phyloP scores from a whole-genome alignment of 2,113 vertebrate genomes.

The Pangasianodon hypophthalmus region DNA sequence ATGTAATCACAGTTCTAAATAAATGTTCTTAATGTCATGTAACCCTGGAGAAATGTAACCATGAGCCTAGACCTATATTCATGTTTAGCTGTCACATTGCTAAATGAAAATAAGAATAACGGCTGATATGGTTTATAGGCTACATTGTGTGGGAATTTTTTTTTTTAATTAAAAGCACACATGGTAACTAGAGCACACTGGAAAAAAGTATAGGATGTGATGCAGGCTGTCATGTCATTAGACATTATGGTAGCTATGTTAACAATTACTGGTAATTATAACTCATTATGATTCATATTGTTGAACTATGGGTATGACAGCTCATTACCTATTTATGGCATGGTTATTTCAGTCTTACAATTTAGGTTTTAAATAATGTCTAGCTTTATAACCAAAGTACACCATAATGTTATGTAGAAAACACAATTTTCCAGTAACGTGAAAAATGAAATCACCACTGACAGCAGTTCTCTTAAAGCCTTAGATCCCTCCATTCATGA shows the following conservation, averaged over 20 bases:
- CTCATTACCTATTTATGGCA: background rate
- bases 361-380: background rate
- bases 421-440: background rate
- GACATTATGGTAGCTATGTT: background rate
- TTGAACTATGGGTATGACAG: background rate
- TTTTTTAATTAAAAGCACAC: background rate
- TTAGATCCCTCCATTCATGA: background rate
- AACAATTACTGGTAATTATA: background rate
- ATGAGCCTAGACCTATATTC: background rate
- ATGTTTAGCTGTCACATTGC: background rate
- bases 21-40: background rate
- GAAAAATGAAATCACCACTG: background rate
- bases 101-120: background rate
- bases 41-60: background rate
- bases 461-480: background rate
- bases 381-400: background rate
- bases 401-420: background rate
- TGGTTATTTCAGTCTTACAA: background rate
- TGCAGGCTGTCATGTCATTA: background rate
- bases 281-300: background rate
- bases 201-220: background rate
- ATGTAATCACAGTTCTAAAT: background rate
- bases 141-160: background rate
- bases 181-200: background rate
- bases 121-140: background rate